Evolutionary conservation across 1,140 invertebrate genomes (phyloP), one percentile per base, ranked within the genome.

Genomic region (Cydia strobilella): DNA sequence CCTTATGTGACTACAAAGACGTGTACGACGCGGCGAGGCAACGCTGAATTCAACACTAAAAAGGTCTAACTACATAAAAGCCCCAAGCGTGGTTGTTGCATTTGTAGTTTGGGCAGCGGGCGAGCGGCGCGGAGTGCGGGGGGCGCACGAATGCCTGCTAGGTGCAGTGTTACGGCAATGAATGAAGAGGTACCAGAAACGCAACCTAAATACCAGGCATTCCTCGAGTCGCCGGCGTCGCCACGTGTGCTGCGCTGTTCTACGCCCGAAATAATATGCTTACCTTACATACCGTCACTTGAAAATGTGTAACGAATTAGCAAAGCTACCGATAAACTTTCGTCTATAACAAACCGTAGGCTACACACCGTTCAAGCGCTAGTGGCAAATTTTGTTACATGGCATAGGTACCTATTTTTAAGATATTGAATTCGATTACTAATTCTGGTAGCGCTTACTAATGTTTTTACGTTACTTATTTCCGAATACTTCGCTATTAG

Each of bases 201-300:
- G 87, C 86, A 92, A 92, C 90, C 90, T 89, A 92, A 91, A 92
- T 92, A 91, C 90, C 88, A 69, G 76, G 81, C 89, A 92, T 92
- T 90, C 88, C 84, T 90, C 84, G 76, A 85, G 85, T 84, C 82
- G 83, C 84, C 83, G 84, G 79, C 81, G 82, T 77, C 80, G 86
- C 87, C 90, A 89, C 90, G 89, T 90, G 88, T 86, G 85, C 80
- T 75, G 80, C 80, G 79, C 84, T 75, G 85, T 79, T 84, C 82
- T 82, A 59, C 77, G 85, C 86, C 86, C 81, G 84, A 88, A 88
- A 88, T 84, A 84, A 83, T 85, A 77, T 85, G 80, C 83, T 83
- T 82, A 85, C 79, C 83, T 84, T 81, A 82, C 82, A 85, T 83
- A 82, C 83, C 83, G 77, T 76, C 82, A 77, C 79, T 83, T 81